Evolutionary conservation across 2,797 vertebrate species (phyloP).

Genomic region (Nasua narica): DNA sequence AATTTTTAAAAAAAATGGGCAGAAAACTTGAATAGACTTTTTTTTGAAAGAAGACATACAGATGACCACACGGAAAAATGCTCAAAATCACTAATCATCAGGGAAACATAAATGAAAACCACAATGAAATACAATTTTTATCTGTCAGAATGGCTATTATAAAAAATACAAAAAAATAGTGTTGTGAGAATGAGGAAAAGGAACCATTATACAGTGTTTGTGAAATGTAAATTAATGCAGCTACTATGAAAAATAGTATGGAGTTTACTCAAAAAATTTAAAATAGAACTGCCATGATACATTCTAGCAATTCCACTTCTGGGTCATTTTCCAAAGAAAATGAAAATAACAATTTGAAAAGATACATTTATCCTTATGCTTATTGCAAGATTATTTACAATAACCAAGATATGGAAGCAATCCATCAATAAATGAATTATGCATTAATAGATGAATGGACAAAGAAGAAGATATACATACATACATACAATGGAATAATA

Average conservation of each 20-base stretch:
- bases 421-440: neutral
- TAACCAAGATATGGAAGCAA: neutral
- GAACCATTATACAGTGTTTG: neutral
- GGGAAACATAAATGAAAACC: neutral
- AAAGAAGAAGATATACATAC: neutral
- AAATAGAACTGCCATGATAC: neutral
- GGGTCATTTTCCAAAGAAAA: neutral
- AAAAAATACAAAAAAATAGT: neutral
- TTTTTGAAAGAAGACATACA: neutral
- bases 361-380: neutral
- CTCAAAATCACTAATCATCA: neutral
- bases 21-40: neutral
- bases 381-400: neutral
- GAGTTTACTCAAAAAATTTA: neutral
- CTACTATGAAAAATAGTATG: neutral
- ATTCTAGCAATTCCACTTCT: neutral
- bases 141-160: neutral
- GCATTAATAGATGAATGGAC: neutral
- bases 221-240: neutral
- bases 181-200: neutral
- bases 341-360: neutral
- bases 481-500: neutral
- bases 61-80: neutral
- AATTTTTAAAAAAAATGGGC: neutral
- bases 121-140: neutral